Conservation (phyloP, 2,113 vertebrate genomes). For the Oreocharis arfaki region DNA sequence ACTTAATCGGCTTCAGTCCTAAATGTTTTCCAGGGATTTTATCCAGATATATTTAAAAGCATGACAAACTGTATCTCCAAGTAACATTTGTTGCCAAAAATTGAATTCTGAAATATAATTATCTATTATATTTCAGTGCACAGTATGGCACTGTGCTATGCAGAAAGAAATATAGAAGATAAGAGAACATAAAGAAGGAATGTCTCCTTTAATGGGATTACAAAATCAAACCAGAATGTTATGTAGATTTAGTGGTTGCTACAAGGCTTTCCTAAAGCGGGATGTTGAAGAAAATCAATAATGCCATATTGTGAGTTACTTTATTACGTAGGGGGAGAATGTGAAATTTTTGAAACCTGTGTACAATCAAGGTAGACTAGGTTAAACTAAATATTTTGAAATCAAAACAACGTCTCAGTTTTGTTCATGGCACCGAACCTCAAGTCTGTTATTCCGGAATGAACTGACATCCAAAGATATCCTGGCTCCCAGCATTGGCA, state of each 20-base stretch:
- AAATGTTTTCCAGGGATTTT: not conserved
- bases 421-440: not conserved
- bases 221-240: not conserved
- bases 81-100: not conserved
- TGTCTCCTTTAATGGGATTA: conserved; percentile 9
- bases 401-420: not conserved
- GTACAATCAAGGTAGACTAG: not conserved
- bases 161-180: not conserved
- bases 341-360: not conserved
- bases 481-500: fast-evolving
- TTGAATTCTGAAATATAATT: not conserved
- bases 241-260: not conserved
- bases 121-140: not conserved
- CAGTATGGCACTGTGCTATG: not conserved
- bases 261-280: not conserved
- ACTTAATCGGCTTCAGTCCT: not conserved
- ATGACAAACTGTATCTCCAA: not conserved
- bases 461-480: not conserved
- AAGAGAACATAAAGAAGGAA: not conserved
- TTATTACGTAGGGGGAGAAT: not conserved
- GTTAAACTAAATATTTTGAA: not conserved
- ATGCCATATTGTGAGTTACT: not conserved
- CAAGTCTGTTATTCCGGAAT: not conserved
- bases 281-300: conserved; percentile 2
- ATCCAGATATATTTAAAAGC: not conserved